phyloP scores from a whole-genome alignment of 2,113 vertebrate species.

The Amia ocellicauda region DNA sequence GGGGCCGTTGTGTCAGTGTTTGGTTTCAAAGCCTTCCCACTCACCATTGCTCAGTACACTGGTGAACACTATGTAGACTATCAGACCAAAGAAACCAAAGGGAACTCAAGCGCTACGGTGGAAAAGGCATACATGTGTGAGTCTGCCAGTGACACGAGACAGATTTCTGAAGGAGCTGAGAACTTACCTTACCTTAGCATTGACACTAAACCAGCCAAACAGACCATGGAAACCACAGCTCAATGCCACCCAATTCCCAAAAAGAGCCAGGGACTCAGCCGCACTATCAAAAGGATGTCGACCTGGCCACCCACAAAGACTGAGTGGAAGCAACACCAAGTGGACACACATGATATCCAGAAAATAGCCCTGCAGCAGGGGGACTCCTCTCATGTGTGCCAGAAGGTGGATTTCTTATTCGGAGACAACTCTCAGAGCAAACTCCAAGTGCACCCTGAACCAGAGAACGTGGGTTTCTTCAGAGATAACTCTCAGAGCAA shows the following conservation, averaged over 20 bases:
- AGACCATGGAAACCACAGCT: constrained; percentile 3
- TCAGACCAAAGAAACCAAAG: not conserved
- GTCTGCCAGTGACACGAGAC: not conserved
- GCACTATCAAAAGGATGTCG: constrained; percentile 43
- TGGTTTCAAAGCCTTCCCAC: not conserved
- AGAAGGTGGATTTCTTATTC: too few species aligned
- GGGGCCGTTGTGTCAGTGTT: not conserved
- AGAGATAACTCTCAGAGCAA: not conserved
- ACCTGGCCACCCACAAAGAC: constrained; percentile 56
- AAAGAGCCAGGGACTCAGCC: not conserved
- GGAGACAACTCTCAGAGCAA: too few species aligned
- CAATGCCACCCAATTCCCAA: not conserved
- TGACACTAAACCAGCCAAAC: constrained; percentile 34
- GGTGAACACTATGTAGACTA: not conserved
- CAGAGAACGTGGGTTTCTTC: too few species aligned
- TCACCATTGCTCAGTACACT: not conserved
- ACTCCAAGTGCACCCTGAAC: too few species aligned
- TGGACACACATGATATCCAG: constrained; percentile 22
- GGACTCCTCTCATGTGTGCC: not conserved
- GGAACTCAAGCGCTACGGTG: not conserved
- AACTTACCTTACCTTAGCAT: constrained; percentile 57
- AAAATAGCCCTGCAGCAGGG: not conserved
- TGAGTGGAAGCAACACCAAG: constrained; percentile 50
- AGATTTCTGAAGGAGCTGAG: constrained; percentile 26
- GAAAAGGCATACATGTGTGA: not conserved